phyloP scores from a whole-genome alignment of 2,113 vertebrate genomes.

The Donacobius atricapilla region DNA sequence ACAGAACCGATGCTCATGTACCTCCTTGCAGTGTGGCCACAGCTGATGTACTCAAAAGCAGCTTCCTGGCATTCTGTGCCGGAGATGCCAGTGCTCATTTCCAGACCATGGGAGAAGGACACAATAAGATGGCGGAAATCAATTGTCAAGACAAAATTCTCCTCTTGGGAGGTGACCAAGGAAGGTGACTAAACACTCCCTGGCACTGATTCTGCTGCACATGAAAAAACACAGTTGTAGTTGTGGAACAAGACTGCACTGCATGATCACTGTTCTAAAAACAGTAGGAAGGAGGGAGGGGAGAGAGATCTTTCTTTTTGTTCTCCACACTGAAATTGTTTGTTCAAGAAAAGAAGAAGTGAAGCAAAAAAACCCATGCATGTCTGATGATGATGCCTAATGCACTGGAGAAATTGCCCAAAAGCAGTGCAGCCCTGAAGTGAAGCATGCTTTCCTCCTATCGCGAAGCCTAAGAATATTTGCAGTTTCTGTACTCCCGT shows the following conservation, averaged over 20 bases:
- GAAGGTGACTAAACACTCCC: conserved; percentile 39
- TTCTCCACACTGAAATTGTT: conserved; percentile 13
- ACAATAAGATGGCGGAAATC: conserved; percentile 32
- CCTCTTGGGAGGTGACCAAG: neutral
- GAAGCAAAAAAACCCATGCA: neutral
- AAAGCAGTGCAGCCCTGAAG: neutral
- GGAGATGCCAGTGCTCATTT: conserved; percentile 2
- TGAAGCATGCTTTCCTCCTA: neutral
- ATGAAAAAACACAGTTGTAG: neutral
- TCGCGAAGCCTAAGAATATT: neutral
- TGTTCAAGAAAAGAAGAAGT: conserved; percentile 4
- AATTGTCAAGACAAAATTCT: conserved; percentile 34
- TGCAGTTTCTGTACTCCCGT: neutral
- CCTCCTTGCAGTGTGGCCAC: neutral
- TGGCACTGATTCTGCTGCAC: conserved; percentile 1
- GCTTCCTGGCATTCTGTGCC: neutral
- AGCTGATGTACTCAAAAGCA: conserved; percentile 24
- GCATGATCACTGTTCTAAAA: conserved; percentile 20
- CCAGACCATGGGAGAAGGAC: conserved; percentile 19
- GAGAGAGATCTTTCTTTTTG: neutral
- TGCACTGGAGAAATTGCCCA: conserved; percentile 45
- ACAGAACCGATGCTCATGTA: neutral
- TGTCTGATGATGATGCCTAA: conserved; percentile 32
- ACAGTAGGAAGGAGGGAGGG: neutral
- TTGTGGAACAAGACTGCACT: conserved; percentile 4